These are phyloP conservation scores for Prosapia bicincta DNA, from an alignment of 2,888 invertebrate genomes.

Conservation along the genomic window DNA sequence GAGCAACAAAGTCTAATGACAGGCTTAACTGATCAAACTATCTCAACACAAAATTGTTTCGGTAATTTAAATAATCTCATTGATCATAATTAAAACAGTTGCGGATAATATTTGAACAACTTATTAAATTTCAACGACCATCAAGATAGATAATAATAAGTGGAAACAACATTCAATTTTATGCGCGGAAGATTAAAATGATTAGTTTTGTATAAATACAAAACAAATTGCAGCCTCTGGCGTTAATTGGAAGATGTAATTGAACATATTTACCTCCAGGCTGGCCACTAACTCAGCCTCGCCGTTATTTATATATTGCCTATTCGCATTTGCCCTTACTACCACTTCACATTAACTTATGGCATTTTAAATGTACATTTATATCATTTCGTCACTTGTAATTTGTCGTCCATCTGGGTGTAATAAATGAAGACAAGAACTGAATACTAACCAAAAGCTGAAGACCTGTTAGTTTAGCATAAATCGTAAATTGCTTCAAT, in stretches of 20 bases:
- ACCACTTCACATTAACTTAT: not conserved
- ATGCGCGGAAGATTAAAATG: not conserved
- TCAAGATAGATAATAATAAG: not conserved
- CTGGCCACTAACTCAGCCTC: not conserved
- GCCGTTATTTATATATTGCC: not conserved
- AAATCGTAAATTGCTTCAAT: too few species aligned
- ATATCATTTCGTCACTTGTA: not conserved
- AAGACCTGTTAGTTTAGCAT: too few species aligned
- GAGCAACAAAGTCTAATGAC: not conserved
- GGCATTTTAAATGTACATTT: not conserved
- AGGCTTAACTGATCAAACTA: not conserved
- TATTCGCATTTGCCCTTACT: not conserved
- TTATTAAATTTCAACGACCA: not conserved
- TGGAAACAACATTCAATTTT: not conserved
- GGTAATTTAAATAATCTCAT: constrained; percentile 2
- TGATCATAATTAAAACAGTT: not conserved
- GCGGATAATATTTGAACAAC: not conserved
- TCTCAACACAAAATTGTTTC: not conserved
- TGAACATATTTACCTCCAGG: not conserved
- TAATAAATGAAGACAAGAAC: not conserved
- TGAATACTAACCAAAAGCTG: too few species aligned
- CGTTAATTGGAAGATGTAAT: not conserved
- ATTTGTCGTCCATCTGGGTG: not conserved
- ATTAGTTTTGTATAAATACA: not conserved
- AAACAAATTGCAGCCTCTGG: not conserved